Evolutionary conservation across 2,797 vertebrate genomes (phyloP).

Genomic region (Chloroceryle amazona): DNA sequence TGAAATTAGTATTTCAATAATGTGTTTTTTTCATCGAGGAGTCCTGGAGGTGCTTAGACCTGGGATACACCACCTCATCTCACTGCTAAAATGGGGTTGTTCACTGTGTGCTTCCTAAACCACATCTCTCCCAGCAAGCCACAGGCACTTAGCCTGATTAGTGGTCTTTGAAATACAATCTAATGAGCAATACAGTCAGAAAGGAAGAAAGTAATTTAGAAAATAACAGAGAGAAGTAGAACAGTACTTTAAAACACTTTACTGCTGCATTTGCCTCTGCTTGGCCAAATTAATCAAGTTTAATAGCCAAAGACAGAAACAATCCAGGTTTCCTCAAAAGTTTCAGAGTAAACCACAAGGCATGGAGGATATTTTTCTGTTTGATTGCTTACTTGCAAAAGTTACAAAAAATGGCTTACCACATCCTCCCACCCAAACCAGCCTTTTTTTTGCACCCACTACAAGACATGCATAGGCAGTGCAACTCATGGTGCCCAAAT

Average conservation of each 20-base stretch:
- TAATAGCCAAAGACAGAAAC: background rate
- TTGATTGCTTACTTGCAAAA: background rate
- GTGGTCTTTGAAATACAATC: background rate
- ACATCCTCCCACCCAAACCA: background rate
- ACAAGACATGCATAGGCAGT: background rate
- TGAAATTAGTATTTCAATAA: background rate
- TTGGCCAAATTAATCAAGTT: background rate
- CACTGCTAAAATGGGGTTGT: background rate
- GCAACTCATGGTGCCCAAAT: background rate
- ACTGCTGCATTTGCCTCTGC: background rate
- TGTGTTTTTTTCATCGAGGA: background rate
- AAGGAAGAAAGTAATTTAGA: slow-evolving; percentile 19
- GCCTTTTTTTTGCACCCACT: background rate
- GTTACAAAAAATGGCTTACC: background rate
- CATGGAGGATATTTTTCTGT: background rate
- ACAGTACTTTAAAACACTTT: background rate
- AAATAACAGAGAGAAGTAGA: slow-evolving; percentile 1
- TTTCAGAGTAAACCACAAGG: background rate
- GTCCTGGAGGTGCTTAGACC: background rate
- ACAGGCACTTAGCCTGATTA: background rate
- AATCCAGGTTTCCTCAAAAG: background rate
- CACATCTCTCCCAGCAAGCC: background rate
- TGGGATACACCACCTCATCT: background rate
- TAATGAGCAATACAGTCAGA: background rate
- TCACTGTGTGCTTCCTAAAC: background rate